phyloP scores from a whole-genome alignment of 2,888 invertebrate genomes.

The Spialia ferax region DNA sequence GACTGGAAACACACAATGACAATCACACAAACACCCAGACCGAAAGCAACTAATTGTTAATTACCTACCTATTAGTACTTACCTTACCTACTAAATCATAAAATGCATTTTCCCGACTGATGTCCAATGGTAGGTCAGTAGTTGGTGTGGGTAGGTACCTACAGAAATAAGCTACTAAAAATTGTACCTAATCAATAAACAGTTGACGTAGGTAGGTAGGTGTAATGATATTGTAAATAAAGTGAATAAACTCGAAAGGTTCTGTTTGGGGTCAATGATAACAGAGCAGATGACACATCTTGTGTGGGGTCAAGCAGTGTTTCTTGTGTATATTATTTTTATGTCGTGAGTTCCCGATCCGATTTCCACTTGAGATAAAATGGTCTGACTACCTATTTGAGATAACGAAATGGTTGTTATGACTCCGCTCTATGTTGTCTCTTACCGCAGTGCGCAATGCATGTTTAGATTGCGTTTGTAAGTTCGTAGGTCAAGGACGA shows the following conservation, averaged over 20 bases:
- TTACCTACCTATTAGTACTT: no score
- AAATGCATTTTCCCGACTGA: no score
- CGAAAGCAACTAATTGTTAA: no score
- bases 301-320: conserved; percentile 23
- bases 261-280: conserved; percentile 32
- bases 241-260: conserved; percentile 36
- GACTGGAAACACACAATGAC: no score
- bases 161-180: no score
- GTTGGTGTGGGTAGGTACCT: no score
- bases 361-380: conserved; percentile 26
- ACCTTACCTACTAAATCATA: no score
- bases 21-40: no score
- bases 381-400: conserved; percentile 15
- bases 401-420: conserved; percentile 19
- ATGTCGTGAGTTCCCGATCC: conserved; percentile 17
- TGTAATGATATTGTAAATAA: neutral
- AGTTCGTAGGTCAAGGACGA: conserved; percentile 51
- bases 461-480: conserved; percentile 24
- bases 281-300: conserved; percentile 19
- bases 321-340: conserved; percentile 19
- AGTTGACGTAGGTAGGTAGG: no score
- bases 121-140: no score
- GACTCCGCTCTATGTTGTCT: conserved; percentile 23
- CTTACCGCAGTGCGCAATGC: conserved; percentile 4
- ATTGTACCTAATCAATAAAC: no score